phyloP scores from a whole-genome alignment of 2,888 invertebrate species.

The Hoplodrina ambigua region DNA sequence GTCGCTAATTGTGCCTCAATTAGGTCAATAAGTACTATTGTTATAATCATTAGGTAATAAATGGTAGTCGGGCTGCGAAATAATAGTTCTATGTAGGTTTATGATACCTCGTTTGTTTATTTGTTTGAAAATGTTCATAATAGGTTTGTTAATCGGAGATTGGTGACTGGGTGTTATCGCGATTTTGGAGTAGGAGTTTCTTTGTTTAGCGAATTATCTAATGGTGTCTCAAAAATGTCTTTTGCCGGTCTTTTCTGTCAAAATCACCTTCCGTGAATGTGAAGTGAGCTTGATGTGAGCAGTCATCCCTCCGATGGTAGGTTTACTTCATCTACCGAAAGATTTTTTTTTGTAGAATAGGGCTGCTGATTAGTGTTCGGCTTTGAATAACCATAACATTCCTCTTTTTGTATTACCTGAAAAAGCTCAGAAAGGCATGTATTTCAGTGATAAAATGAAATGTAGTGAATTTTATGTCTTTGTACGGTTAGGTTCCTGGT shows the following conservation, averaged over 20 bases:
- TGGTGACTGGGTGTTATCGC: neutral
- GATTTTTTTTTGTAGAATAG: no score
- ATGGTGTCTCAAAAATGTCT: no score
- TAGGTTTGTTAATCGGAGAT: neutral
- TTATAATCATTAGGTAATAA: constrained; percentile 48
- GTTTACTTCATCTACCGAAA: no score
- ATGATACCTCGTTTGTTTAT: constrained; percentile 29
- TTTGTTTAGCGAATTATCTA: neutral
- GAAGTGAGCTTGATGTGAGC: neutral
- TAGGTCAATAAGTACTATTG: constrained; percentile 55
- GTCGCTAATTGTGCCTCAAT: constrained; percentile 52
- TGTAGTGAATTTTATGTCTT: neutral
- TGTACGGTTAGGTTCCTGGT: neutral
- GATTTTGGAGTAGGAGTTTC: neutral
- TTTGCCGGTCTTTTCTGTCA: neutral
- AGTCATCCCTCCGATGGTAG: neutral
- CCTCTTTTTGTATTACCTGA: neutral
- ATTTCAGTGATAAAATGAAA: neutral
- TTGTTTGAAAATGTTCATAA: constrained; percentile 21
- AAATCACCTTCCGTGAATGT: neutral
- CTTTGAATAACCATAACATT: neutral
- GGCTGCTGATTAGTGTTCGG: neutral
- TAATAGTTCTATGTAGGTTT: constrained; percentile 32
- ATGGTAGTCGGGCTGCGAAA: constrained; percentile 10
- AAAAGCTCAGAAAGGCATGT: neutral